phyloP scores from a whole-genome alignment of 2,888 invertebrate species.

The Erebia epiphron region DNA sequence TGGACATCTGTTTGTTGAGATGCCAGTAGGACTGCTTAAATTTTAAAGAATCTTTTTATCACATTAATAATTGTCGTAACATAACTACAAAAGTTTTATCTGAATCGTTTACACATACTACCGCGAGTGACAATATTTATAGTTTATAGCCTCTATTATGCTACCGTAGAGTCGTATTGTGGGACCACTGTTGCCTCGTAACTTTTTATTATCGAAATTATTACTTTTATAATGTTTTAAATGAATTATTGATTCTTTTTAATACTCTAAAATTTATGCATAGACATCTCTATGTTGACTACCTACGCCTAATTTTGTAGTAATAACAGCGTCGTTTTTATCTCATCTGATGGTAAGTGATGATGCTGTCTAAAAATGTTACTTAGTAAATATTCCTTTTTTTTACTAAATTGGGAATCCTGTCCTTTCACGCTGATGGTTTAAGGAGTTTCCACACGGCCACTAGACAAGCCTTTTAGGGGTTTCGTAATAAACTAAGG shows the following conservation, averaged over 20 bases:
- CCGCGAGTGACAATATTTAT: slow-evolving; percentile 52
- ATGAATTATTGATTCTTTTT: slow-evolving; percentile 32
- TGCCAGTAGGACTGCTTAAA: no score
- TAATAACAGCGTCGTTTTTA: not conserved
- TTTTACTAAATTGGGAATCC: no score
- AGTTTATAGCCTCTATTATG: slow-evolving; percentile 56
- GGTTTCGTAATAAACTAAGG: no score
- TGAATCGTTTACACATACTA: slow-evolving; percentile 48
- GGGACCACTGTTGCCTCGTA: slow-evolving; percentile 38
- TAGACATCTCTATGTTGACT: slow-evolving; percentile 2
- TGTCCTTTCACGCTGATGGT: no score
- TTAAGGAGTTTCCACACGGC: no score
- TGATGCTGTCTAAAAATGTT: no score
- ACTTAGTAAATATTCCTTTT: no score
- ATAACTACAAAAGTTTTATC: slow-evolving; percentile 41
- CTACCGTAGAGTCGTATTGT: slow-evolving; percentile 53
- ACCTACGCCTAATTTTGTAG: slow-evolving; percentile 9
- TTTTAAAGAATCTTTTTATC: no score
- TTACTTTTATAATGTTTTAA: slow-evolving; percentile 29
- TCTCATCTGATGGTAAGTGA: not conserved
- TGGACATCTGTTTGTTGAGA: no score
- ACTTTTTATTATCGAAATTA: slow-evolving; percentile 38
- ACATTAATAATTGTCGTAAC: not conserved
- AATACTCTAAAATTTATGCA: slow-evolving; percentile 11
- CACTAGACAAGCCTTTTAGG: no score